Evolutionary conservation across 2,888 invertebrate species (phyloP), one percentile per base, ranked within the genome.

Genomic region (Lysandra bellargus): DNA sequence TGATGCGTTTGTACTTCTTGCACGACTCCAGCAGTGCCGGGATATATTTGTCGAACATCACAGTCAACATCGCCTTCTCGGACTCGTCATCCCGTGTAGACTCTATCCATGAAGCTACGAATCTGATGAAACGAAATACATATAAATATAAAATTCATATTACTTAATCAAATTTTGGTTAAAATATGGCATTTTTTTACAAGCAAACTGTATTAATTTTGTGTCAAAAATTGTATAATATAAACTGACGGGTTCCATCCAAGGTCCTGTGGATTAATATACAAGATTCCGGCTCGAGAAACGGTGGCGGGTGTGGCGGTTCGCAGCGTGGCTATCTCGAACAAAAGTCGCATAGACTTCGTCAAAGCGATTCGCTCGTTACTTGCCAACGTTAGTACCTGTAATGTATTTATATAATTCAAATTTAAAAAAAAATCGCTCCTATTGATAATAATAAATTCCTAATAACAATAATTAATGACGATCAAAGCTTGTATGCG

Each of bases 271-370:
- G 98, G 97, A 92, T 99, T 99, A 82, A 99, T 98, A 88, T 98
- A 99, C 17, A 99, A 95, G 85, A 99, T 99, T 80, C 99, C 99
- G 81, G 99, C 99, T 79, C 99, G 95, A 0, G 99, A 99, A 0
- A 99, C 99, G 0, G 99, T 99, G 0, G 99, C 99, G 2, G 99
- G 99, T 0, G 99, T 99, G 0, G 99, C 99, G 0, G 98, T 98
- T 85, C 97, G 96, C 85, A 99, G 94, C 85, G 97, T 97, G 4
- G 98, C 97, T 85, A 99, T 99, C 92, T 99, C 99, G 89, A 99
- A 99, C n/a, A 99, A 90, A 23, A 99, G 94, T 77, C 99, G 95
- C 99, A 99, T 99, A 49, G 96, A 95, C 83, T 97, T 96, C 0
- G 98, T 98, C 78, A 99, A 92, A 0, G 99, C 98, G 80, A 99